These are phyloP conservation scores for Mallotus villosus DNA, from an alignment of 2,797 vertebrate species.

Conservation along the genomic window DNA sequence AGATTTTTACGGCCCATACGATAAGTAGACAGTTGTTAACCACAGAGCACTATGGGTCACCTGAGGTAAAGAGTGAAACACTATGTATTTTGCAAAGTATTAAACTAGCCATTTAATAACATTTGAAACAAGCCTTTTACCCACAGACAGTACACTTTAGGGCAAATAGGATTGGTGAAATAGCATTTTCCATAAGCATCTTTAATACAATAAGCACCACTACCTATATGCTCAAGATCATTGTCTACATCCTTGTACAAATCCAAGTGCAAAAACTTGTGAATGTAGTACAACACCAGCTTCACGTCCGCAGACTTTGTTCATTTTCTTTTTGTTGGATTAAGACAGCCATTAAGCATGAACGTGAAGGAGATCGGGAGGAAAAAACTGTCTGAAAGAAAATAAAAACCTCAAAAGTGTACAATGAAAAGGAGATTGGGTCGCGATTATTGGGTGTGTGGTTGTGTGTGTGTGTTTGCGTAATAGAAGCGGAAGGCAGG, in stretches of 20 bases:
- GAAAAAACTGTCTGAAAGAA: slow-evolving; percentile 59
- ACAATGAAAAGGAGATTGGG: slow-evolving; percentile 50
- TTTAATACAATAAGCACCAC: too few relatives aligned
- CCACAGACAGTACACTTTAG: too few relatives aligned
- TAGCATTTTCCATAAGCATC: too few relatives aligned
- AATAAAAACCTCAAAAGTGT: slow-evolving; percentile 40
- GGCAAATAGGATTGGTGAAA: too few relatives aligned
- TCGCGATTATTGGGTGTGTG: slow-evolving; percentile 62
- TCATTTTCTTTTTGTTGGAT: slow-evolving; percentile 64
- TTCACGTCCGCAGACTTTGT: slow-evolving; percentile 33
- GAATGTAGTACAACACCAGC: slow-evolving; percentile 12
- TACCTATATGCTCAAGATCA: too few relatives aligned
- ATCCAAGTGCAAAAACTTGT: slow-evolving; percentile 56
- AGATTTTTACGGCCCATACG: neutral
- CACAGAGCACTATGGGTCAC: neutral
- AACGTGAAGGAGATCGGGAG: neutral
- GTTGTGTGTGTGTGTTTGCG: slow-evolving; percentile 60
- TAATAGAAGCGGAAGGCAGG: slow-evolving; percentile 3
- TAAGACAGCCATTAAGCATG: slow-evolving; percentile 53
- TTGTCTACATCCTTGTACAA: slow-evolving; percentile 11
- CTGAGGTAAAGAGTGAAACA: neutral
- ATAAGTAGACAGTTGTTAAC: neutral
- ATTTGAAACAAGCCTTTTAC: too few relatives aligned
- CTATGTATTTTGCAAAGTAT: neutral
- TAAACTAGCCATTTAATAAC: too few relatives aligned